Conservation (phyloP, 2,113 vertebrate species). For the Synodontis membranacea region DNA sequence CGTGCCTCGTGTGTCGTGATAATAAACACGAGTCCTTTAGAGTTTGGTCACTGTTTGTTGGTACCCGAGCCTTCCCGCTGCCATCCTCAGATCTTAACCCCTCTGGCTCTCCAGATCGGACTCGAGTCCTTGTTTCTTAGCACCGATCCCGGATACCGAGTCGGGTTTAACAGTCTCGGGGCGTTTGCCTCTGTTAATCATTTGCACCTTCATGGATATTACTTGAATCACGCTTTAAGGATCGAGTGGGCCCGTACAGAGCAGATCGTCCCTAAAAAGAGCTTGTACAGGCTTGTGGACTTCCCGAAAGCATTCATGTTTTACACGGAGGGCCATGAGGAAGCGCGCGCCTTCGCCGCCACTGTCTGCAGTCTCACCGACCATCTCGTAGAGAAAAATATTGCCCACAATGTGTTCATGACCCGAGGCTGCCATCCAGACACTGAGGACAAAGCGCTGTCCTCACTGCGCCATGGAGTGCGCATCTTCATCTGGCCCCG, state of each 20-base stretch:
- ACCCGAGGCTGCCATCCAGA: slow-evolving; percentile 78
- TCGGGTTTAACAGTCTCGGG: slow-evolving; percentile 92
- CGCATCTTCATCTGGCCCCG: slow-evolving; percentile 85
- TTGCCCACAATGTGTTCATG: slow-evolving; percentile 86
- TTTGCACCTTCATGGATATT: slow-evolving; percentile 87
- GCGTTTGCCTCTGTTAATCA: slow-evolving; percentile 92
- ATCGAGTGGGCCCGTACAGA: slow-evolving; percentile 73
- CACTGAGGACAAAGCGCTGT: neutral
- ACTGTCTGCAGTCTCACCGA: slow-evolving; percentile 75
- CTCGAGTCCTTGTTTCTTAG: slow-evolving; percentile 84
- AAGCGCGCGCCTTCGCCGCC: slow-evolving; percentile 59
- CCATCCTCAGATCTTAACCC: slow-evolving; percentile 79
- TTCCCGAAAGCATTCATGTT: slow-evolving; percentile 83
- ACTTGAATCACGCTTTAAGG: slow-evolving; percentile 74
- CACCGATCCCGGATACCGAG: slow-evolving; percentile 77
- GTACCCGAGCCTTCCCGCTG: slow-evolving; percentile 75
- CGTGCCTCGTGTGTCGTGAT: slow-evolving; percentile 56
- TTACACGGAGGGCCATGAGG: slow-evolving; percentile 63
- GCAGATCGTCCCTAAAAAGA: slow-evolving; percentile 65
- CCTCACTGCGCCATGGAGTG: slow-evolving; percentile 65
- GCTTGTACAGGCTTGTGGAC: slow-evolving; percentile 64
- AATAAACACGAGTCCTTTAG: slow-evolving; percentile 88
- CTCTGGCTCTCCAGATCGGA: slow-evolving; percentile 61
- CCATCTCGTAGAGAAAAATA: slow-evolving; percentile 69
- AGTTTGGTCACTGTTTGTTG: slow-evolving; percentile 86